These are phyloP conservation scores for Troides helena DNA, from an alignment of 2,888 invertebrate genomes.

Conservation along the genomic window DNA sequence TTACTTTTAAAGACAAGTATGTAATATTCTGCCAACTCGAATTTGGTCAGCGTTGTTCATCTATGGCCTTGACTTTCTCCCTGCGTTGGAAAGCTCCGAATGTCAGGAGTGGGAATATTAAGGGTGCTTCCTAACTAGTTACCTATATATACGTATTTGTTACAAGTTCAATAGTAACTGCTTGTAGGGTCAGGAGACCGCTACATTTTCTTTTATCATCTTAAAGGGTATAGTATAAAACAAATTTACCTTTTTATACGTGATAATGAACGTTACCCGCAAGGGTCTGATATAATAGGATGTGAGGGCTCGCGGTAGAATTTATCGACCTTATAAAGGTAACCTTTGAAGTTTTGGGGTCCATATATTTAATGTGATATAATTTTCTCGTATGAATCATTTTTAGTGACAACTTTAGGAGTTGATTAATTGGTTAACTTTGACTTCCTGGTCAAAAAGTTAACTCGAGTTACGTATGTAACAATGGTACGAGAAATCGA, in stretches of 20 bases:
- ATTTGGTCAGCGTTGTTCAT: too few species aligned
- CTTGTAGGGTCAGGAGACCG: not conserved
- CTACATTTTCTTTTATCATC: constrained; percentile 2
- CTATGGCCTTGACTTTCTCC: too few species aligned
- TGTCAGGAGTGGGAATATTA: too few species aligned
- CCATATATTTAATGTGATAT: not conserved
- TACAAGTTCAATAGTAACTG: too few species aligned
- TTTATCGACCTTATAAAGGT: constrained; percentile 11
- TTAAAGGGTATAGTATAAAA: constrained; percentile 13
- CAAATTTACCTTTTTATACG: constrained; percentile 14
- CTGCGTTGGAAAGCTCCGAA: too few species aligned
- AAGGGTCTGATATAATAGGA: constrained; percentile 6
- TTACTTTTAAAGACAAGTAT: too few species aligned
- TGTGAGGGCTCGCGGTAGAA: constrained; percentile 1
- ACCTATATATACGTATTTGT: too few species aligned
- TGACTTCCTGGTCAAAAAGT: not conserved
- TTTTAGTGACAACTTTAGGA: too few species aligned
- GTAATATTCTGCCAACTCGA: too few species aligned
- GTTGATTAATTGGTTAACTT: not conserved
- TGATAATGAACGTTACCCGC: constrained; percentile 9
- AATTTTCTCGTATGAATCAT: not conserved
- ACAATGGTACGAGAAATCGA: too few species aligned
- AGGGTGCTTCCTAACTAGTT: too few species aligned
- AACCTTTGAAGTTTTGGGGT: constrained; percentile 6
- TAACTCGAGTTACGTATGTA: not conserved